Base-by-base conservation (phyloP, 2,888 invertebrate genomes). In the Papilio demoleus region DNA sequence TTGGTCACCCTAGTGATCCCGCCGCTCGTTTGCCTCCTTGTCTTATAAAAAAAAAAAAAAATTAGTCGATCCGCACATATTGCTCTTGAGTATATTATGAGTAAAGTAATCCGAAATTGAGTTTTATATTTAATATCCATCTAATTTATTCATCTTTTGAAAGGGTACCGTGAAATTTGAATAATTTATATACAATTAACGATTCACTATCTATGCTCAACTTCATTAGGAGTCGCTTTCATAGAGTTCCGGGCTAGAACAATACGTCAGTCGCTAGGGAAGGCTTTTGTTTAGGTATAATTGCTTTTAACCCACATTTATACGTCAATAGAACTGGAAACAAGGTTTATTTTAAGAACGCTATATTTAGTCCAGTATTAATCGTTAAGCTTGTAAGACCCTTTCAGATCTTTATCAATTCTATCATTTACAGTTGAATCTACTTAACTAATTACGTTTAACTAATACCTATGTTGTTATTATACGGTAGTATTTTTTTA, bases 281-380 rank as follows among this genome's bases (percentile, higher is more conserved):
- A 31, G 31, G 53, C 53, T 56, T 56, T 56, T 56, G 53, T 56
- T 31, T 31, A 31, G 4, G n/a, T 31, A 56, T 31, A 56, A 56
- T 17, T 31, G 53, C 27, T 31, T 27, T 53, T n/a, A 27, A 2
- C n/a, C 8, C 1, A 14, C 27, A 27, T n/a, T 56, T 56, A 31
- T 22, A 22, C 4, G 14, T 5, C 4, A 56, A 53, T 53, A n/a
- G 1, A 6, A 24, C n/a, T 8, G 5, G 27, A 27, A 53, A 14
- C 14, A 24, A 27, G 14, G 24, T 3, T 12, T 31, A 27, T n/a
- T 27, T 53, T 53, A 53, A 27, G 53, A n/a, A 12, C 0, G 14
- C 53, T 31, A 53, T 53, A 53, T 53, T 53, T 31, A 27, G 53
- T 27, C n/a, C 9, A 17, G n/a, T n/a, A 27, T 22, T 31, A n/a